Evolutionary conservation across 2,113 vertebrate species (phyloP), one percentile per base, ranked within the genome.

Genomic region (Cercocebus atys): DNA sequence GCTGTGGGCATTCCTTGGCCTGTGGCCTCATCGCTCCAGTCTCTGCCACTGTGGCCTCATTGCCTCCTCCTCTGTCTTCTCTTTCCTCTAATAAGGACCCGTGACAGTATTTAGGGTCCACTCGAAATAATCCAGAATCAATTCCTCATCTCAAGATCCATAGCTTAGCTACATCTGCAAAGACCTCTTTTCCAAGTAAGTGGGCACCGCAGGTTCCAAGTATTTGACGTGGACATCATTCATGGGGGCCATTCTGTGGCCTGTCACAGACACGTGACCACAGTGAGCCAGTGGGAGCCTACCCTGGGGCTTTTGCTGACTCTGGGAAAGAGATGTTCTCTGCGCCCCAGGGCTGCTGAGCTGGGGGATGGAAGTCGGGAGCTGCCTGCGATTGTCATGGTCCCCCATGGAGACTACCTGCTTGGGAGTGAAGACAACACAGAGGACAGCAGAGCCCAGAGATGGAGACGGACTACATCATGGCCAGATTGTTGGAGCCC

Each of bases 391-490:
- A 22, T 52, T 47, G 0, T 70, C 43, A 8, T 5, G 40, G n/a
- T 59, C 18, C 3, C 35, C 2, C 14, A 6, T 1, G 6, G 57
- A n/a, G 30, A 59, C 57, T 40, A 5, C 5, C 17, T 45, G 27
- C 45, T 3, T 27, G 66, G 27, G 35, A 43, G 43, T 10, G 55
- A 72, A 75, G 22, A 13, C 35, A 30, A 32, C 70, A 22, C 40
- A 32, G 35, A 27, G 23, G 43, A 43, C 18, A 57, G 52, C 59
- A 7, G 52, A 93, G n/a, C n/a, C n/a, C n/a, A 3, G 80, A 38
- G 23, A 27, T 0, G 6, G 90, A 83, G 66, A 25, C 12, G 9
- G 20, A 73, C 25, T 0, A 0, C 1, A 40, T 57, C 22, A 3
- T 1, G 2, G 1, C 12, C 35, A 4, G 1, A 7, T 6, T 23